phyloP scores from a whole-genome alignment of 2,888 invertebrate species.

The Ptychoptera contaminata region DNA sequence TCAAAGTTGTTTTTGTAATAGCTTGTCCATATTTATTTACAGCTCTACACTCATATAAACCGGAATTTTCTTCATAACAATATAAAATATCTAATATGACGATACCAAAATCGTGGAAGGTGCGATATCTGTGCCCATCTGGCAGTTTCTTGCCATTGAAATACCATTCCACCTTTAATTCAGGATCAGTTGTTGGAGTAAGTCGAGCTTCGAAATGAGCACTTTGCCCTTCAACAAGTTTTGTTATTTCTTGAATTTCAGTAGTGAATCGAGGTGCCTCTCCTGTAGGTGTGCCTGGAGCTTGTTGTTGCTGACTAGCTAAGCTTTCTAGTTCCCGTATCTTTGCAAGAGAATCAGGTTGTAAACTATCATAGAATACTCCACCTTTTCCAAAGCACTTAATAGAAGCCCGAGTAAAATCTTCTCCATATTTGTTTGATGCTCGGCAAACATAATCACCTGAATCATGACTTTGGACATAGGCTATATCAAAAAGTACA shows the following conservation, averaged over 20 bases:
- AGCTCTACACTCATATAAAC: slow-evolving; percentile 85
- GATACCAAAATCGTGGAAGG: slow-evolving; percentile 95
- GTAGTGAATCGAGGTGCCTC: slow-evolving; percentile 83
- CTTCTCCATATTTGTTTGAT: slow-evolving; percentile 79
- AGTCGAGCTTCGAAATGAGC: slow-evolving; percentile 88
- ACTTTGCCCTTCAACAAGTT: slow-evolving; percentile 85
- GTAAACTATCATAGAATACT: slow-evolving; percentile 75
- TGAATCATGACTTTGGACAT: slow-evolving; percentile 80
- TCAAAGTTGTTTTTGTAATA: slow-evolving; percentile 66
- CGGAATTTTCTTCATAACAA: slow-evolving; percentile 92
- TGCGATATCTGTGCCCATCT: slow-evolving; percentile 90
- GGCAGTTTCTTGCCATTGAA: slow-evolving; percentile 84
- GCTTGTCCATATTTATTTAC: slow-evolving; percentile 83
- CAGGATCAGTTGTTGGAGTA: slow-evolving; percentile 88
- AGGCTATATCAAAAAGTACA: slow-evolving; percentile 87
- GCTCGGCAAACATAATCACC: slow-evolving; percentile 91
- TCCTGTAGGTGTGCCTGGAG: slow-evolving; percentile 46
- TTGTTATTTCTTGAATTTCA: slow-evolving; percentile 68
- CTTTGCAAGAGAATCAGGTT: slow-evolving; percentile 77
- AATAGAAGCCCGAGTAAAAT: slow-evolving; percentile 71
- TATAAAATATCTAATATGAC: slow-evolving; percentile 90
- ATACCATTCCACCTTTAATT: slow-evolving; percentile 88
- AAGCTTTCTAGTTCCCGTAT: slow-evolving; percentile 71
- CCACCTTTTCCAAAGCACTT: slow-evolving; percentile 72
- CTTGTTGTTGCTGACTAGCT: slow-evolving; percentile 44